phyloP scores from a whole-genome alignment of 2,888 invertebrate genomes.

The Eupeodes latifasciatus region DNA sequence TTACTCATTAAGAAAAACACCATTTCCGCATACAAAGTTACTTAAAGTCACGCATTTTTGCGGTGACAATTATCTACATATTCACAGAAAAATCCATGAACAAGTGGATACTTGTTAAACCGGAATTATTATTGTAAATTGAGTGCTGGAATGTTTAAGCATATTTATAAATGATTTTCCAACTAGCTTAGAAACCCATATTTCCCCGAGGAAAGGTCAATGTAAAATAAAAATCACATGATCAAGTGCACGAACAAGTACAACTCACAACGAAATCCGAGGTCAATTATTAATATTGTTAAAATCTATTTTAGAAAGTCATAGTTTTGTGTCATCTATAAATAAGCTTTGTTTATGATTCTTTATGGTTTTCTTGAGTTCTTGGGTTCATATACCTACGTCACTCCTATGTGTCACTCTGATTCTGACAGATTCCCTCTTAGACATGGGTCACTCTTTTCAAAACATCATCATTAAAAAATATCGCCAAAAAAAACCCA shows the following conservation, averaged over 20 bases:
- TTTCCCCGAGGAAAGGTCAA: constrained; percentile 24
- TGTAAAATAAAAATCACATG: neutral
- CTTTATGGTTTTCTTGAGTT: too few relatives aligned
- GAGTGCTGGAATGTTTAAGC: neutral
- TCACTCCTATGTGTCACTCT: neutral
- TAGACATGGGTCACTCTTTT: neutral
- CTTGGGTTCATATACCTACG: neutral
- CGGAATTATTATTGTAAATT: constrained; percentile 30
- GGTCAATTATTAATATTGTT: neutral
- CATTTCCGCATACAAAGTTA: constrained; percentile 18
- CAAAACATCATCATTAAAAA: neutral
- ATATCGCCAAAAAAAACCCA: neutral
- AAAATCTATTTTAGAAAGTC: neutral
- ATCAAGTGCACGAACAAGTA: constrained; percentile 18
- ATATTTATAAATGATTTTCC: neutral
- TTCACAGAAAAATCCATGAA: constrained; percentile 33
- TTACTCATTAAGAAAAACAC: constrained; percentile 22
- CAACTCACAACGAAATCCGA: neutral
- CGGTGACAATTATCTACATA: constrained; percentile 31
- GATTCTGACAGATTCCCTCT: neutral
- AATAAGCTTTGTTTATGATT: neutral
- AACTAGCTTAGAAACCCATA: constrained; percentile 8
- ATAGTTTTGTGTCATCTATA: constrained; percentile 1
- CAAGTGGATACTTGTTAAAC: constrained; percentile 30
- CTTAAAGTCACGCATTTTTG: constrained; percentile 12